These are phyloP conservation scores for Cardinalis cardinalis DNA, from an alignment of 2,113 vertebrate species.

Conservation along the genomic window DNA sequence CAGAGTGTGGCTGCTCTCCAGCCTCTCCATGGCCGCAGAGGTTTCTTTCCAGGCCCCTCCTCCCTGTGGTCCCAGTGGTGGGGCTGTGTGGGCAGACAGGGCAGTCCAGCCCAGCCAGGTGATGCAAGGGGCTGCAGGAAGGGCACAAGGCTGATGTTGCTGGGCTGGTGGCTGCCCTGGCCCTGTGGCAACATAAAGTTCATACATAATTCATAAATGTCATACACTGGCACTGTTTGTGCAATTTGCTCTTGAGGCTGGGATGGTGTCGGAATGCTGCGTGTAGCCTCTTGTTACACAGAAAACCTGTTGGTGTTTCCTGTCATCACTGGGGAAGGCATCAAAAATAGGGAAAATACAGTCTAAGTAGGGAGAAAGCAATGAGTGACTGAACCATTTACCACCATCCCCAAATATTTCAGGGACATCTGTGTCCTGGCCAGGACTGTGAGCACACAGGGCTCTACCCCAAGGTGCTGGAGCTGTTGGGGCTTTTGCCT, in stretches of 20 bases:
- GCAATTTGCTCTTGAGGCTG: neutral
- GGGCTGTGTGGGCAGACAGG: neutral
- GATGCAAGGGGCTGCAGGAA: neutral
- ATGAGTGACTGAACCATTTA: neutral
- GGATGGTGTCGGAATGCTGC: neutral
- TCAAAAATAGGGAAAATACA: neutral
- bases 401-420: neutral
- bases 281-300: neutral
- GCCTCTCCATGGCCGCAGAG: neutral
- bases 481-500: neutral
- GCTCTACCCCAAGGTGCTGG: neutral
- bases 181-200: neutral
- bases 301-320: neutral
- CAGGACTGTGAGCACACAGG: neutral
- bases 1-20: neutral
- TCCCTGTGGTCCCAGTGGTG: rapidly evolving
- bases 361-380: neutral
- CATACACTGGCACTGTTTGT: neutral
- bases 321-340: neutral
- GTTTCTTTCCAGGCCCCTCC: neutral
- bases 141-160: neutral
- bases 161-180: neutral
- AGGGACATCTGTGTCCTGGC: neutral
- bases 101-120: neutral
- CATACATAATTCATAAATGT: neutral